Percentiles rank a stretch among this genome's conserved stretches.
These are phyloP conservation scores for Exephanes ischioxanthus DNA, from an alignment of 2,888 invertebrate species.

Conservation along the genomic window DNA sequence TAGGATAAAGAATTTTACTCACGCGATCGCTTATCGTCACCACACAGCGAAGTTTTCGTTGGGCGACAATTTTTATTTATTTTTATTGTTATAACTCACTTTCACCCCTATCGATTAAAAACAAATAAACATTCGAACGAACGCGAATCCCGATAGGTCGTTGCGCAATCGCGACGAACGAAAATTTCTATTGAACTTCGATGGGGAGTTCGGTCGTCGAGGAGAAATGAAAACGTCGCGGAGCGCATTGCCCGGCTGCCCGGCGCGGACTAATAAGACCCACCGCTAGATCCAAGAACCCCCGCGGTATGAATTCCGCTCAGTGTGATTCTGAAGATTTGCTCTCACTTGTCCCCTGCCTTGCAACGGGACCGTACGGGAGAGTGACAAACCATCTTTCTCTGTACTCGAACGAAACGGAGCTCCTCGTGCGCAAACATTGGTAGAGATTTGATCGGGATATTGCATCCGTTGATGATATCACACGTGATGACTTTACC, in stretches of 20 bases:
- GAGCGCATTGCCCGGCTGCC: slow-evolving; percentile 76
- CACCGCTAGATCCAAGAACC: slow-evolving; percentile 61
- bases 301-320: slow-evolving; percentile 52
- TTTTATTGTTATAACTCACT: background rate
- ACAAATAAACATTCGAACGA: background rate
- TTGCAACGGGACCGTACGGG: slow-evolving; percentile 18
- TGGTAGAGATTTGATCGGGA: slow-evolving; percentile 56
- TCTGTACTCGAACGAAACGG: slow-evolving; percentile 29
- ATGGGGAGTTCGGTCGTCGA: slow-evolving; percentile 1
- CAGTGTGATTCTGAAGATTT: slow-evolving; percentile 63
- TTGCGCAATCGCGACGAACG: background rate
- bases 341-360: slow-evolving; percentile 62
- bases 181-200: slow-evolving; percentile 14
- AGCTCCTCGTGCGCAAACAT: slow-evolving; percentile 22
- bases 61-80: background rate
- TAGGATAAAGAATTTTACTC: slow-evolving; percentile 32
- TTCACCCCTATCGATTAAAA: background rate
- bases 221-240: slow-evolving; percentile 41
- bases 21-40: slow-evolving; percentile 29
- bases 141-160: background rate
- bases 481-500: slow-evolving; percentile 57
- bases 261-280: slow-evolving; percentile 76
- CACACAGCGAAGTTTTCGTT: background rate
- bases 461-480: slow-evolving; percentile 61
- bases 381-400: slow-evolving; percentile 57